Evolutionary conservation across 2,797 vertebrate genomes (phyloP), one percentile per base, ranked within the genome.

Genomic region (Meriones psammophilus): DNA sequence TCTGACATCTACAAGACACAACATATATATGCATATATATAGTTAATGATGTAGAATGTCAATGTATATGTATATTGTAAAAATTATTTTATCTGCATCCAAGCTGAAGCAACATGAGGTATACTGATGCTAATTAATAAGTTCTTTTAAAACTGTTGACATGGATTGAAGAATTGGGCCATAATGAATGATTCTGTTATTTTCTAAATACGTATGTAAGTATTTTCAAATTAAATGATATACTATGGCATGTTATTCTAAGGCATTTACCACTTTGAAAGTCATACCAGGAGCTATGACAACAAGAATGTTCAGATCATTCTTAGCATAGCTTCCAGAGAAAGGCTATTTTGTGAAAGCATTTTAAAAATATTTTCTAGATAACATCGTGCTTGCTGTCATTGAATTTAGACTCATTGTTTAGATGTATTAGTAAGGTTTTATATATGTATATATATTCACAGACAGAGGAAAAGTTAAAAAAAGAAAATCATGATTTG

Each of bases 211-310:
- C 24, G 7, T 69, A 74, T 80, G 33, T 84, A 77, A 62, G 2
- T 73, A 60, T 88, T 94, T 60, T 79, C 17, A 90, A 89, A 86
- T 14, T 71, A 92, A 89, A 91, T 85, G 12, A 13, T 83, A 62
- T 46, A 17, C 13, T 3, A 28, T 81, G 30, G 30, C 42, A 56
- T 90, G 50, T 79, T 88, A 60, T 54, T 86, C 26, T 5, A 92
- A 85, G 18, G 78, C 73, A 83, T 58, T 83, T 58, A 50, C 3
- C 60, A 36, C 8, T 96, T 80, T 88, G 26, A 8, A 79, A 64
- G 22, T 85, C 15, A 22, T 36, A 64, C 26, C 14, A 62, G 3
- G 30, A 78, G 13, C 9, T 78, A 66, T 46, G 5, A 50, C 18
- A 79, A 50, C 60, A 28, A 20, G 88, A 74, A 79, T 78, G 1